Percentiles rank a stretch among this genome's conserved stretches.
Evolutionary conservation across 2,888 invertebrate species (phyloP).

Genomic region (Sphaerophoria taeniata): DNA sequence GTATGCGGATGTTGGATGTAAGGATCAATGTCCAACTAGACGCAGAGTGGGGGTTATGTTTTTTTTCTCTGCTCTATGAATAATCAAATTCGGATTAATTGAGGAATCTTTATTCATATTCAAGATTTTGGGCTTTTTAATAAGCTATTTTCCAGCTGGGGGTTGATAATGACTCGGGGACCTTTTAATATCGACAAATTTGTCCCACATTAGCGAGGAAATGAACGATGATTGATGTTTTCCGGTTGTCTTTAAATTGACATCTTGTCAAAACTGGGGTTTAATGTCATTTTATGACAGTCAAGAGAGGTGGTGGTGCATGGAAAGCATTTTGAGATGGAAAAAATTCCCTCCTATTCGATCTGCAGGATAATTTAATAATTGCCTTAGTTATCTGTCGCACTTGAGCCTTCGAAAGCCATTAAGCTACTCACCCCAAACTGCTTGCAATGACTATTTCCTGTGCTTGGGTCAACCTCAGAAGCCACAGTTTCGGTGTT

Average conservation of each 20-base stretch:
- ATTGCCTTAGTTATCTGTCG: conserved; percentile 48
- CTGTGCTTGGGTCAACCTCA: conserved; percentile 52
- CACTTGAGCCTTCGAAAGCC: conserved; percentile 58
- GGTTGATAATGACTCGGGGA: conserved; percentile 1
- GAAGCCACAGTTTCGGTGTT: conserved; percentile 56
- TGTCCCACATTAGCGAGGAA: not conserved
- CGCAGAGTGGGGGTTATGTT: not conserved
- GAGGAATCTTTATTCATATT: not conserved
- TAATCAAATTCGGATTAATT: conserved; percentile 19
- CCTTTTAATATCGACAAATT: not conserved
- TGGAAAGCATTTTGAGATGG: too few relatives aligned
- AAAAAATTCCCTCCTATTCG: not conserved
- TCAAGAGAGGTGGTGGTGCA: too few relatives aligned
- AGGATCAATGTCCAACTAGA: conserved; percentile 6
- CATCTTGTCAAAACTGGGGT: too few relatives aligned
- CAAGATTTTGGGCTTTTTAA: not conserved
- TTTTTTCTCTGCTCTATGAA: conserved; percentile 9
- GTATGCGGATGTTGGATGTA: conserved; percentile 7
- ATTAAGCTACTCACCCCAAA: conserved; percentile 47
- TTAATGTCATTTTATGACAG: too few relatives aligned
- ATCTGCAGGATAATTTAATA: conserved; percentile 40
- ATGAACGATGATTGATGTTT: too few relatives aligned
- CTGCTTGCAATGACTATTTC: conserved; percentile 55
- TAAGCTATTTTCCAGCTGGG: conserved; percentile 2
- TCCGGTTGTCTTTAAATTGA: too few relatives aligned